Base-by-base conservation (phyloP, 2,888 invertebrate genomes). In the Andrena marginata region DNA sequence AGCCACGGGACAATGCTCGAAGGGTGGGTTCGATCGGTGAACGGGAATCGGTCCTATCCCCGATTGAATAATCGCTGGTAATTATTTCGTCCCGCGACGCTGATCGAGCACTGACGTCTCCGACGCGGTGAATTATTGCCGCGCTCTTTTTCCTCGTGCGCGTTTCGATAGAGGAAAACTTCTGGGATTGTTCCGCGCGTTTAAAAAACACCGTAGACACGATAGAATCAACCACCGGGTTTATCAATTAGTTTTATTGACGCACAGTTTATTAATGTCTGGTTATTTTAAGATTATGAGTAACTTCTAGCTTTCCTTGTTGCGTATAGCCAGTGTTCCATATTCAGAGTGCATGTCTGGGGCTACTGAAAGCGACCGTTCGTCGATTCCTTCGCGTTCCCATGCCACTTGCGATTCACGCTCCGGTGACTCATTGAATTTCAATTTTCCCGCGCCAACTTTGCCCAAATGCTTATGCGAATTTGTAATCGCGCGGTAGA, bases 401-500 rank as follows among this genome's bases (percentile, higher is more conserved):
- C 73, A 72, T 65, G 49, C 33, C 26, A 59, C 59, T 64, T 20
- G 73, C n/a, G 73, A 77, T 72, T 72, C 73, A 59, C 60, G 73
- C 77, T 60, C 26, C 59, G 29, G 59, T 65, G 29, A 65, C 73
- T 77, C 77, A 51, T 77, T 77, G 77, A 77, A 56, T 77, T 77
- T 77, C 77, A 77, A 72, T 59, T 29, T 59, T 3, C 26, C 72
- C 20, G n/a, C 56, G 20, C 23, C 13, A 23, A 64, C 49, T 29
- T 54, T n/a, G 76, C 7, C 56, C 64, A 31, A 71, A 71, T 31
- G 71, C 54, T 51, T 48, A 33, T 29, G 72, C 73, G 77, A 65
- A 77, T 77, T 65, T 64, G 49, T 35, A 20, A 71, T 31, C 49
- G 26, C n/a, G 35, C 31, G 59, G 5, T 56, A 23, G 77, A 77